A percentile compares a stretch with the other conserved stretches of the same genome.
Evolutionary conservation across 1,140 invertebrate genomes (phyloP).

Genomic region (Drosophila serrata): DNA sequence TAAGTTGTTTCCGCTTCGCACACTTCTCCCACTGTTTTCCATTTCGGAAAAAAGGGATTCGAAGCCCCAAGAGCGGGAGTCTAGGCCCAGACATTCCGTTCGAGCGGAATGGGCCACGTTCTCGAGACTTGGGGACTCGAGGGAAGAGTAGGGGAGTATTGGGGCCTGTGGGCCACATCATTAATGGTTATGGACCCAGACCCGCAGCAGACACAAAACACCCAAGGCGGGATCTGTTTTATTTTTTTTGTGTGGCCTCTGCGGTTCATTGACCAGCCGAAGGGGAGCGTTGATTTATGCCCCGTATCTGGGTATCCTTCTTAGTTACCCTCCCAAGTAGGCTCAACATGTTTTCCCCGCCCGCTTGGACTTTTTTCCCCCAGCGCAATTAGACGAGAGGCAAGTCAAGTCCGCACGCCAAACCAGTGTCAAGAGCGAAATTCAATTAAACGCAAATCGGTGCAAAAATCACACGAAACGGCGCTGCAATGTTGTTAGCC

Average conservation of each 20-base stretch:
- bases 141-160: slow-evolving; percentile 27
- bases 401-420: slow-evolving; percentile 28
- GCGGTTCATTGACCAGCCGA: slow-evolving; percentile 73
- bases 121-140: slow-evolving; percentile 11
- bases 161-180: slow-evolving; percentile 68
- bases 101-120: slow-evolving; percentile 50
- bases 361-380: slow-evolving; percentile 11
- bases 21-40: slow-evolving; percentile 75
- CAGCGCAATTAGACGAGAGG: slow-evolving; percentile 46
- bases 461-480: slow-evolving; percentile 65
- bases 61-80: slow-evolving; percentile 13
- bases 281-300: slow-evolving; percentile 72
- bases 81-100: slow-evolving; percentile 31
- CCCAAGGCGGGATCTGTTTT: slow-evolving; percentile 7
- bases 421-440: slow-evolving; percentile 64
- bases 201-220: slow-evolving; percentile 33
- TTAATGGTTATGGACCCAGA: slow-evolving; percentile 75
- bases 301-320: slow-evolving; percentile 32
- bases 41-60: slow-evolving; percentile 24
- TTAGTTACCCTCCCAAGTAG: slow-evolving; percentile 51
- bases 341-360: slow-evolving; percentile 51
- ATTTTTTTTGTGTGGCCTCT: slow-evolving; percentile 35
- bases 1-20: slow-evolving; percentile 83
- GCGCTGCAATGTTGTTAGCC: slow-evolving; percentile 17
- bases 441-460: slow-evolving; percentile 82